Percentiles rank a stretch among this genome's conserved stretches.
Conservation (phyloP, 2,888 invertebrate species). For the Augiades crinisus region DNA sequence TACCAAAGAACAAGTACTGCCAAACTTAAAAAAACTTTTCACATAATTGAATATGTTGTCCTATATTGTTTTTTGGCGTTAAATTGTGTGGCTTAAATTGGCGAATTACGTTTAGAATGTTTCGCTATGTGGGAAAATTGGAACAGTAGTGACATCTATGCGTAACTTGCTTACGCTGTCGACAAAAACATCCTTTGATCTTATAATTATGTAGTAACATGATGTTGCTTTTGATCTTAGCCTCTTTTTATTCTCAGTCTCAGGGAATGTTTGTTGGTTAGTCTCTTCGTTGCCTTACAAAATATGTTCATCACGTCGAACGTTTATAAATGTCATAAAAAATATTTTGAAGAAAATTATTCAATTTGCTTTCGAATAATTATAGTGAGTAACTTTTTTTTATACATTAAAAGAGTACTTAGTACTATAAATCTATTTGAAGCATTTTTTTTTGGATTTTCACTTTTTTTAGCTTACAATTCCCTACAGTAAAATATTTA, state of each 20-base stretch:
- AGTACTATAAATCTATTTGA: slow-evolving; percentile 58
- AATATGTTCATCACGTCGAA: slow-evolving; percentile 63
- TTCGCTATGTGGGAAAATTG: too few relatives aligned
- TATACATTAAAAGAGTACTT: slow-evolving; percentile 46
- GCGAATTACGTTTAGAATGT: too few relatives aligned
- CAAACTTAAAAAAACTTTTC: too few relatives aligned
- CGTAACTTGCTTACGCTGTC: too few relatives aligned
- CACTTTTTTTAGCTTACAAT: slow-evolving; percentile 39
- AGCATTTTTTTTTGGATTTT: slow-evolving; percentile 53
- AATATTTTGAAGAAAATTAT: slow-evolving; percentile 69
- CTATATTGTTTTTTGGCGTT: too few relatives aligned
- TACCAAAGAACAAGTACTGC: too few relatives aligned
- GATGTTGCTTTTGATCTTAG: slow-evolving; percentile 59
- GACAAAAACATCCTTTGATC: slow-evolving; percentile 37
- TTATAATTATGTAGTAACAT: slow-evolving; percentile 55
- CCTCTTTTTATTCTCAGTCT: slow-evolving; percentile 73
- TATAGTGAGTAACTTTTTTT: slow-evolving; percentile 44
- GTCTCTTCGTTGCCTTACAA: slow-evolving; percentile 80
- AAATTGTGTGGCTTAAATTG: too few relatives aligned
- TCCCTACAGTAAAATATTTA: slow-evolving; percentile 42
- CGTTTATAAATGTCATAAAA: slow-evolving; percentile 65
- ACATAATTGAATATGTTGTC: too few relatives aligned
- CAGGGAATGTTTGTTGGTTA: slow-evolving; percentile 79
- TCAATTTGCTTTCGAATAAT: slow-evolving; percentile 42
- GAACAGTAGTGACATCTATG: too few relatives aligned